A percentile compares a stretch with the other conserved stretches of the same genome.
These are phyloP conservation scores for Lophotriccus pileatus DNA, from an alignment of 2,797 vertebrate genomes.

Conservation along the genomic window DNA sequence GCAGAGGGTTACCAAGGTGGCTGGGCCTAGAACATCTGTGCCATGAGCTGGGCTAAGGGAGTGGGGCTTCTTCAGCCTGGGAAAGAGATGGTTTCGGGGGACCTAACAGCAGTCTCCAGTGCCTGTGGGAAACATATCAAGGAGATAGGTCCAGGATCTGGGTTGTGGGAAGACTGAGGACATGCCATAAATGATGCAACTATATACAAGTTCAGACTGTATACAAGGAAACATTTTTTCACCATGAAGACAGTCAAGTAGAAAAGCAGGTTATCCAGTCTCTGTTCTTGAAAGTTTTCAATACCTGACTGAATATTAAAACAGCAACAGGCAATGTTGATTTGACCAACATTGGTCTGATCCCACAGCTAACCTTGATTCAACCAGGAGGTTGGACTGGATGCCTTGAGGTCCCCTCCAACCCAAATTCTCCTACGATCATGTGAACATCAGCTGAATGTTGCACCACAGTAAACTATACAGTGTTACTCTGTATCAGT, in stretches of 20 bases:
- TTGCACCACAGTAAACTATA: not conserved
- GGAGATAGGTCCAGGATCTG: not conserved
- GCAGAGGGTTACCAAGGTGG: rapidly evolving
- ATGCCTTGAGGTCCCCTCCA: not conserved
- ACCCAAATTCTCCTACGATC: not conserved
- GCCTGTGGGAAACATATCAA: not conserved
- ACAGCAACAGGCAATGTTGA: not conserved
- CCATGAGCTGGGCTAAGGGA: not conserved
- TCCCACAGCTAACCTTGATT: not conserved
- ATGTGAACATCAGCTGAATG: not conserved
- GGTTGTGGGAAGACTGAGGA: not conserved
- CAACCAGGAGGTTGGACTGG: not conserved
- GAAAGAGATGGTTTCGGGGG: not conserved
- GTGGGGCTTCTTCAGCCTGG: not conserved
- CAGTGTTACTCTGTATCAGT: not conserved
- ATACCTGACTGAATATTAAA: not conserved
- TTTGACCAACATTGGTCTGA: not conserved
- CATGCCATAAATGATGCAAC: not conserved
- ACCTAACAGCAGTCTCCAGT: not conserved
- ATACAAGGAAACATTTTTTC: not conserved
- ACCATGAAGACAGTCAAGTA: not conserved
- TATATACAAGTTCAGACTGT: not conserved
- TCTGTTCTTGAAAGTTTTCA: not conserved
- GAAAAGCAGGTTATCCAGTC: not conserved
- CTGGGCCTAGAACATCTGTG: not conserved